A percentile compares a stretch with the other conserved stretches of the same genome.
These are phyloP conservation scores for Tyrannus savana DNA, from an alignment of 2,113 vertebrate genomes.

Conservation along the genomic window DNA sequence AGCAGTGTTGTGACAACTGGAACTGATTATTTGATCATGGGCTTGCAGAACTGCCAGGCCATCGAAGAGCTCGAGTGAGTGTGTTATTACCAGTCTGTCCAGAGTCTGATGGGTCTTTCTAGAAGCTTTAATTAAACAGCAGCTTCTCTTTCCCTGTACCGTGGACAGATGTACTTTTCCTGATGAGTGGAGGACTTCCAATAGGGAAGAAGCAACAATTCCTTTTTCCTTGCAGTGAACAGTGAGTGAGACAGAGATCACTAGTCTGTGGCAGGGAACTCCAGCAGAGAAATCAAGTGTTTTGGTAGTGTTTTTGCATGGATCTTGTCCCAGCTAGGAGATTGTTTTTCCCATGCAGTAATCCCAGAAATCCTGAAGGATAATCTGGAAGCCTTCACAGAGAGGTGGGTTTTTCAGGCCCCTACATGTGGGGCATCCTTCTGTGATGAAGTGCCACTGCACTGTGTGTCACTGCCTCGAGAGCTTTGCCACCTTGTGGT, in stretches of 20 bases:
- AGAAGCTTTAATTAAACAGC: background rate
- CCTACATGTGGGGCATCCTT: background rate
- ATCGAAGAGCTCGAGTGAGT: slow-evolving; percentile 87
- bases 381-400: background rate
- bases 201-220: background rate
- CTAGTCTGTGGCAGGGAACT: background rate
- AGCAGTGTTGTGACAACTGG: slow-evolving; percentile 56
- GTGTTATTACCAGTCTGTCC: background rate
- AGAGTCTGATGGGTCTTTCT: background rate
- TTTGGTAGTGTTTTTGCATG: background rate
- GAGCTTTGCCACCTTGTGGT: background rate
- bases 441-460: background rate
- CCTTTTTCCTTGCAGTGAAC: background rate
- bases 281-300: background rate
- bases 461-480: fast-evolving
- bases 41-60: slow-evolving; percentile 75
- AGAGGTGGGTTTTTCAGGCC: background rate
- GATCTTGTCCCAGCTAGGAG: background rate
- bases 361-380: background rate
- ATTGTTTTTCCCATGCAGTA: background rate
- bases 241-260: background rate
- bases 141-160: background rate
- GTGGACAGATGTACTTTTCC: background rate
- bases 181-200: background rate
- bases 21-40: slow-evolving; percentile 53